Evolutionary conservation across 2,797 vertebrate species (phyloP).

Genomic region (Anas bernieri): DNA sequence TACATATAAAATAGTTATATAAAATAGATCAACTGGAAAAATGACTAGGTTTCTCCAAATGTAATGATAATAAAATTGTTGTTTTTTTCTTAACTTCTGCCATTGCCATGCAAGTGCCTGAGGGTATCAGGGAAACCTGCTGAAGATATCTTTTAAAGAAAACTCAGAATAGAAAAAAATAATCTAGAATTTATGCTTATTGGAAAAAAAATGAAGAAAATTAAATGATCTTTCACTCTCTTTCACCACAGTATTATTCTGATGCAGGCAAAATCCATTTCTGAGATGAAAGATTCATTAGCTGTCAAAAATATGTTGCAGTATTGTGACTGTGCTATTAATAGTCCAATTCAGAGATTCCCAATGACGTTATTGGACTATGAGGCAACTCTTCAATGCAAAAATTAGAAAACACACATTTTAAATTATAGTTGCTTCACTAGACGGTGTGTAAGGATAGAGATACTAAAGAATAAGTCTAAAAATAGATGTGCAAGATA

Average conservation of each 20-base stretch:
- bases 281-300: not conserved
- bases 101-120: not conserved
- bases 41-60: not conserved
- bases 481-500: conserved; percentile 3
- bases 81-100: not conserved
- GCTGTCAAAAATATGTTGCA: not conserved
- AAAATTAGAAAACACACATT: not conserved
- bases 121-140: not conserved
- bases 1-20: not conserved
- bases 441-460: not conserved
- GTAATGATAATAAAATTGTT: not conserved
- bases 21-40: not conserved
- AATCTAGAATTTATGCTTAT: not conserved
- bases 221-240: not conserved
- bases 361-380: not conserved
- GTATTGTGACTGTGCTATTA: not conserved
- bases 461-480: not conserved
- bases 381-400: not conserved
- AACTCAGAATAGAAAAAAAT: not conserved
- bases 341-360: not conserved
- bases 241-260: not conserved
- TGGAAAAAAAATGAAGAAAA: not conserved
- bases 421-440: not conserved
- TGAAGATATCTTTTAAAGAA: not conserved
- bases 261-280: not conserved